phyloP scores from a whole-genome alignment of 1,140 invertebrate genomes.

The Phenacoccus solenopsis region DNA sequence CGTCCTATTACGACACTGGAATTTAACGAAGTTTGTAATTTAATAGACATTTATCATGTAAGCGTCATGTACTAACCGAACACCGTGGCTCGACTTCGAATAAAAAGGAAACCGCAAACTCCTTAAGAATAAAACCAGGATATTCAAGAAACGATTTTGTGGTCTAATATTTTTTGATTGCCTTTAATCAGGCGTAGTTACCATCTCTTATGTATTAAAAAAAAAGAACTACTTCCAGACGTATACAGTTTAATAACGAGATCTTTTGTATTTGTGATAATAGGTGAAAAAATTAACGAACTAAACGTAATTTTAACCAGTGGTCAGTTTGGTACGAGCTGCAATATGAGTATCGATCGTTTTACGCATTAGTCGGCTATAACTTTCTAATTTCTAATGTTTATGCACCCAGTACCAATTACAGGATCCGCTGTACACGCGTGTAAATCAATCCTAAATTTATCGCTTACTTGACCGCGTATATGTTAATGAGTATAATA shows the following conservation, averaged over 20 bases:
- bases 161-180: constrained; percentile 15
- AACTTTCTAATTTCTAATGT: too few species aligned
- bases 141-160: constrained; percentile 17
- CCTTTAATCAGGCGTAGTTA: constrained; percentile 10
- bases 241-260: neutral
- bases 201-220: neutral
- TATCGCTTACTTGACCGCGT: too few species aligned
- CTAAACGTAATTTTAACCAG: constrained; percentile 8
- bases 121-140: constrained; percentile 12
- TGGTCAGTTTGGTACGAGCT: neutral
- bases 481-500: too few species aligned
- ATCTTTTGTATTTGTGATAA: neutral
- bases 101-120: constrained; percentile 13
- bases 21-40: constrained; percentile 17
- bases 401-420: too few species aligned
- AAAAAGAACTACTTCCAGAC: neutral
- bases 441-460: too few species aligned
- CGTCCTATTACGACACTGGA: neutral
- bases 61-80: constrained; percentile 12
- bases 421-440: too few species aligned
- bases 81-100: neutral
- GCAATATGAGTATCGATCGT: too few species aligned
- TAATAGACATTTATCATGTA: constrained; percentile 17
- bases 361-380: too few species aligned
- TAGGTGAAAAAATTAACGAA: neutral